A percentile compares a stretch with the other conserved stretches of the same genome.
These are phyloP conservation scores for Brenthis ino DNA, from an alignment of 2,888 invertebrate genomes.

Conservation along the genomic window DNA sequence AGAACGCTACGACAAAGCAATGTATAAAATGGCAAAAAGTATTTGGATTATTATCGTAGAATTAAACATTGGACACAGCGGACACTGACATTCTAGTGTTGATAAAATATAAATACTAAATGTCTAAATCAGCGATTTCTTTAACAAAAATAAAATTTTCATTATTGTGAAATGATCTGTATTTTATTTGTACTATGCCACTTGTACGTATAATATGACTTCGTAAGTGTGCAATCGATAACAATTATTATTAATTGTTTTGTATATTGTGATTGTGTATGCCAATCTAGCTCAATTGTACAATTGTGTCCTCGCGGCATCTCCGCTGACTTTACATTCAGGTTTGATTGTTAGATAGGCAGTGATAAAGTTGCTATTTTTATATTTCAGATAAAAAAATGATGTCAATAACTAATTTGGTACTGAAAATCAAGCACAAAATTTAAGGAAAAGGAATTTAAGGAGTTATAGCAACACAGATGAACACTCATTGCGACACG, in stretches of 20 bases:
- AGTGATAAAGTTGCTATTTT: neutral
- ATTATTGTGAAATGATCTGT: slow-evolving; percentile 18
- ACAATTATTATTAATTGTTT: slow-evolving; percentile 39
- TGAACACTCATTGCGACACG: no score
- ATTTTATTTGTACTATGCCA: slow-evolving; percentile 10
- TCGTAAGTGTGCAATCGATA: slow-evolving; percentile 38
- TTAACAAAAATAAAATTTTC: neutral
- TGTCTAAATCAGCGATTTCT: no score
- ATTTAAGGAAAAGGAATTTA: neutral
- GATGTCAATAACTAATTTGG: neutral
- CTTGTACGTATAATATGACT: slow-evolving; percentile 28
- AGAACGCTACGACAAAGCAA: no score
- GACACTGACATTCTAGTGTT: no score
- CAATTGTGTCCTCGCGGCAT: slow-evolving; percentile 35
- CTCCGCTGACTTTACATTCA: slow-evolving; percentile 23
- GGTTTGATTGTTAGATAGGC: slow-evolving; percentile 8
- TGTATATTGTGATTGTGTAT: slow-evolving; percentile 39
- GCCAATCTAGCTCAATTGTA: slow-evolving; percentile 38
- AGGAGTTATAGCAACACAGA: neutral
- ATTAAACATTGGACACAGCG: no score
- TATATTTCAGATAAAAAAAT: neutral
- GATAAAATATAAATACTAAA: no score
- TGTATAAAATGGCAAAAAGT: no score
- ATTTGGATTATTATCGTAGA: no score
- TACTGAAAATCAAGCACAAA: neutral